phyloP scores from a whole-genome alignment of 2,113 vertebrate genomes.

The Eonycteris spelaea region DNA sequence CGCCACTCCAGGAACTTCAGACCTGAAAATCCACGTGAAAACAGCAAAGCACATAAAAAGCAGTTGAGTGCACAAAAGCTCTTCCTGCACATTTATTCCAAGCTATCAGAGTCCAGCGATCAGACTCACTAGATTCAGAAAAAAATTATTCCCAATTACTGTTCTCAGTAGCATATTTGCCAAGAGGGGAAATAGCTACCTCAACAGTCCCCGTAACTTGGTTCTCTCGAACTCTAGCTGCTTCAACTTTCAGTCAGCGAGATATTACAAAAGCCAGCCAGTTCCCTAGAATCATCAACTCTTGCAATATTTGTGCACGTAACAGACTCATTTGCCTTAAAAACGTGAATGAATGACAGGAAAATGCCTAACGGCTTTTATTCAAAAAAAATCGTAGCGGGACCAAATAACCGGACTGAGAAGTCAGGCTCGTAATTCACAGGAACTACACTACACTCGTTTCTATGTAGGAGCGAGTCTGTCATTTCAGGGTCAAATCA shows the following conservation, averaged over 20 bases:
- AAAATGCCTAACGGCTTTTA: neutral
- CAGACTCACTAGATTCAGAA: neutral
- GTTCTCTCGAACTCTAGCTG: neutral
- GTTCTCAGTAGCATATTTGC: neutral
- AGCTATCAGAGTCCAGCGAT: accelerated
- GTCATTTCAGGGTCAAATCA: neutral
- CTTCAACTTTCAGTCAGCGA: neutral
- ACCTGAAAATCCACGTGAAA: neutral
- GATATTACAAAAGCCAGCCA: conserved; percentile 35
- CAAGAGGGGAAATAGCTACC: neutral
- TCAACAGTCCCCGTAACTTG: neutral
- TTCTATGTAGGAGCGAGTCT: neutral
- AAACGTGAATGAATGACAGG: neutral
- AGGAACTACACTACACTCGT: accelerated
- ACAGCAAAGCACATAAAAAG: neutral
- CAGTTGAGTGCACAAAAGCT: neutral
- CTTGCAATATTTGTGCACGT: neutral
- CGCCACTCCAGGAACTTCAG: neutral
- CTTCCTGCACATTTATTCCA: neutral
- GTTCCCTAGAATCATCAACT: conserved; percentile 3
- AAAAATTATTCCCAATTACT: neutral
- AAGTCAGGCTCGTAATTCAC: neutral
- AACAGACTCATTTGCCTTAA: neutral
- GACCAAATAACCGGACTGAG: neutral
- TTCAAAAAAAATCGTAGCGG: neutral